A percentile compares a stretch with the other conserved stretches of the same genome.
phyloP scores from a whole-genome alignment of 2,113 vertebrate genomes.

The Arenaria interpres region DNA sequence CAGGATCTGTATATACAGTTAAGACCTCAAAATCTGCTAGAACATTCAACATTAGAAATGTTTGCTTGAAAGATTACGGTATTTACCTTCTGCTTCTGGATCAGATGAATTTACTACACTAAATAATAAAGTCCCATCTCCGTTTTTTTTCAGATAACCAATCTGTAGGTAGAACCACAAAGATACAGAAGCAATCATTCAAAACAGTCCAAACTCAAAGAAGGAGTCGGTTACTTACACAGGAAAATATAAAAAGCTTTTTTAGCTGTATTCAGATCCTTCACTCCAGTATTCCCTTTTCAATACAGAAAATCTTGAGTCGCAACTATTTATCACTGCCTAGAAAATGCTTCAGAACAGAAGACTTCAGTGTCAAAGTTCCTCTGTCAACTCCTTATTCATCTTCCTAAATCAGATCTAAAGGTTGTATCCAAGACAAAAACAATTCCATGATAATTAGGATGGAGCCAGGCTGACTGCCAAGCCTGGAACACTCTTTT shows the following conservation, averaged over 20 bases:
- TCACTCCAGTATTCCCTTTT: background rate
- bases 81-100: conserved; percentile 89
- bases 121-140: conserved; percentile 86
- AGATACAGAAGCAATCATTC: background rate
- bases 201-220: background rate
- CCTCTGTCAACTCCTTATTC: background rate
- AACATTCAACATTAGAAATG: background rate
- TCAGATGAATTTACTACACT: conserved; percentile 91
- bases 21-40: background rate
- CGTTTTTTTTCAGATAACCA: conserved; percentile 89
- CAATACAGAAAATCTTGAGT: background rate
- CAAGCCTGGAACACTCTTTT: background rate
- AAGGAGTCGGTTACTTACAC: background rate
- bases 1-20: background rate
- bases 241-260: background rate
- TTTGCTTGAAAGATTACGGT: background rate
- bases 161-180: conserved; percentile 80
- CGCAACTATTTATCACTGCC: background rate
- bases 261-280: background rate
- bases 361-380: background rate
- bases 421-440: background rate
- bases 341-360: background rate
- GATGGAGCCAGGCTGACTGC: background rate
- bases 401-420: background rate
- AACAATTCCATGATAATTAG: background rate